A percentile compares a stretch with the other conserved stretches of the same genome.
phyloP scores from a whole-genome alignment of 2,888 invertebrate species.

The Macaria notata region DNA sequence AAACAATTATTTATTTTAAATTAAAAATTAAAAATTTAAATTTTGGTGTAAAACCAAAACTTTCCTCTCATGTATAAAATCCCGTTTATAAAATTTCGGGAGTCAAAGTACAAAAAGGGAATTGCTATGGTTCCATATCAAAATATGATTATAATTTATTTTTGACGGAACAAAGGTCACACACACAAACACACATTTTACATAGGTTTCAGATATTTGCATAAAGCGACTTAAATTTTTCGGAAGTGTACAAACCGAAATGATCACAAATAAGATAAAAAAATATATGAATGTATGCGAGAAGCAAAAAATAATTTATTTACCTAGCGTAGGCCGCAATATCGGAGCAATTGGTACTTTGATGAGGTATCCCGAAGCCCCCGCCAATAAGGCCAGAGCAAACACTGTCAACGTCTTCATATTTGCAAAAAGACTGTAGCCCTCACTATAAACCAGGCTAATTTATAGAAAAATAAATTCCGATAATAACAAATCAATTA shows the following conservation, averaged over 20 bases:
- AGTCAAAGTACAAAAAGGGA: too few relatives aligned
- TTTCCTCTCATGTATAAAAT: too few relatives aligned
- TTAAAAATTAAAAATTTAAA: background rate
- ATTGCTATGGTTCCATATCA: too few relatives aligned
- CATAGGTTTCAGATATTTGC: too few relatives aligned
- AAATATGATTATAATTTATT: too few relatives aligned
- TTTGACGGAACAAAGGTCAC: too few relatives aligned
- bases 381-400: conserved; percentile 34
- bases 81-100: too few relatives aligned
- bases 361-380: conserved; percentile 57
- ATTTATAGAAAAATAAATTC: conserved; percentile 47
- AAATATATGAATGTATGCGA: background rate
- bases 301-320: background rate
- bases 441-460: conserved; percentile 19
- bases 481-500: conserved; percentile 27
- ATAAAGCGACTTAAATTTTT: too few relatives aligned
- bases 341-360: conserved; percentile 53
- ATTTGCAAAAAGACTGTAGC: conserved; percentile 35
- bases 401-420: conserved; percentile 61
- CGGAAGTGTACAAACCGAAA: too few relatives aligned
- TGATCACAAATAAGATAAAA: background rate
- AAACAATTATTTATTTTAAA: background rate
- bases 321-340: conserved; percentile 11
- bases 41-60: background rate
- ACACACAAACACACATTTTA: too few relatives aligned